Percentiles rank a stretch among this genome's conserved stretches.
These are phyloP conservation scores for Plusia festucae DNA, from an alignment of 2,888 invertebrate species.

Conservation along the genomic window DNA sequence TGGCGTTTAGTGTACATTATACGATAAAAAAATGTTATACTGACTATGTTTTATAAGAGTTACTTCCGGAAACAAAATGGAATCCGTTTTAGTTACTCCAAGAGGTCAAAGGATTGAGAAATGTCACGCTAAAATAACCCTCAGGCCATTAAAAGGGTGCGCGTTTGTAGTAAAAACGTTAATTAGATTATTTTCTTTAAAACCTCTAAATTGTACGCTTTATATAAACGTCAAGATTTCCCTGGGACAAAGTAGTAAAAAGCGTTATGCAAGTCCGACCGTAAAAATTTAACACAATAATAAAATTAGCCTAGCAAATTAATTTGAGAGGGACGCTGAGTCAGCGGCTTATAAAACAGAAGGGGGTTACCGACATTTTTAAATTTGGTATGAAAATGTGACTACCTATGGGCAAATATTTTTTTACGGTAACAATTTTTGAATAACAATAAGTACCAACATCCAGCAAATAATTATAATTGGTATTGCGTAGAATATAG, in stretches of 20 bases:
- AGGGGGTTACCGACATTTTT: slow-evolving; percentile 4
- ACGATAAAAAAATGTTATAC: too few relatives aligned
- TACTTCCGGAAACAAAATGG: too few relatives aligned
- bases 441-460: too few relatives aligned
- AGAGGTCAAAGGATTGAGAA: background rate
- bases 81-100: too few relatives aligned
- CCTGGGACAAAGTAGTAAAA: background rate
- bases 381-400: background rate
- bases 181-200: background rate
- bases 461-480: too few relatives aligned
- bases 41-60: too few relatives aligned
- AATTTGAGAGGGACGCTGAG: slow-evolving; percentile 8
- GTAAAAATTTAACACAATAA: slow-evolving; percentile 19
- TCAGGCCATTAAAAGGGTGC: background rate
- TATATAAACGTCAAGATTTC: background rate
- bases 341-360: slow-evolving; percentile 8
- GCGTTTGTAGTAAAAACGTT: background rate
- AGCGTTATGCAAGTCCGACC: background rate
- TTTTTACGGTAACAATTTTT: too few relatives aligned
- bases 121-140: background rate
- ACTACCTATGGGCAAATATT: too few relatives aligned
- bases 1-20: too few relatives aligned
- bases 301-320: slow-evolving; percentile 18
- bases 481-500: too few relatives aligned
- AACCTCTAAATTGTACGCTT: background rate